Evolutionary conservation across 2,888 invertebrate genomes (phyloP), one percentile per base, ranked within the genome.

Genomic region (Cheilosia grossa): DNA sequence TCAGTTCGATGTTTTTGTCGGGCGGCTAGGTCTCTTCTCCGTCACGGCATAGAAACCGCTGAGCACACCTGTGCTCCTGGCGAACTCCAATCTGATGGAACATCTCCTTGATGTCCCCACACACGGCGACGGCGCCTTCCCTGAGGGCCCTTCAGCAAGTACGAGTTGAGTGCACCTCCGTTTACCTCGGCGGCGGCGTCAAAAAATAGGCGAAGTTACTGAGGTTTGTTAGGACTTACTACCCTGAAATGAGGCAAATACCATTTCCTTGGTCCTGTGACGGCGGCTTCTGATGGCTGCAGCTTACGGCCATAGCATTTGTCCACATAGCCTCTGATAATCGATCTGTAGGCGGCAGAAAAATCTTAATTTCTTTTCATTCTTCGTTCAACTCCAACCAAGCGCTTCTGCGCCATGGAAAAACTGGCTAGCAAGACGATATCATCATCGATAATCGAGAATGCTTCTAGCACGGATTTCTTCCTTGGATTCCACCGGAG

Each of bases 131-230:
- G n/a, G n/a, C n/a, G n/a, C n/a, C n/a, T n/a, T n/a, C 90, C 58
- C 56, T 90, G 89, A 0, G 91, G 89, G 1, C 90, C 90, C 10
- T 85, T 80, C 5, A 90, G 40, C 7, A 91, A 61, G 4, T 80
- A 15, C 17, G 88, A 87, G 67, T 90, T 90, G 15, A 89, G 66
- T 19, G 83, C 87, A 5, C 79, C 40, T 6, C 89, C 89, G 4
- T 88, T 30, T 6, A 56, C 72, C 13, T 74, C 85, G 1, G 89
- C 89, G 6, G 89, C 89, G 6, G 89, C 89, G 72, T 90, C 89
- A 51, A 82, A 89, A 0, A 89, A 89, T 1, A 89, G 53, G 10
- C 89, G 77, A 2, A 88, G 49, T 66, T 88, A 79, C 37, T 70
- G 79, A 6, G 80, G 81, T 54, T 89, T 89, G 17, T 88, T 88